phyloP scores from a whole-genome alignment of 2,888 invertebrate genomes.

The Anthophora plumipes region DNA sequence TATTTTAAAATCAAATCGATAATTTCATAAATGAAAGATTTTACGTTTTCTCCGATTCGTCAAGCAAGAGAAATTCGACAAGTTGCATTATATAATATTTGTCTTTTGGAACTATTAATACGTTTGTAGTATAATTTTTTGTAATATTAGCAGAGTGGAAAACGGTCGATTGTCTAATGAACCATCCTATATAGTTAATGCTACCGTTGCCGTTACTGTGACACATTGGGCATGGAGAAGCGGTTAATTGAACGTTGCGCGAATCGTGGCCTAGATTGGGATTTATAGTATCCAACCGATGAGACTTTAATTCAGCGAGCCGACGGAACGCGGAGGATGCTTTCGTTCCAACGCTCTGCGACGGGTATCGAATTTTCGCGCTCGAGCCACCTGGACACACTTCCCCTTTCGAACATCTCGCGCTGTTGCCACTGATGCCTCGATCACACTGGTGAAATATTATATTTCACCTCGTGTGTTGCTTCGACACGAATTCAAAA shows the following conservation, averaged over 20 bases:
- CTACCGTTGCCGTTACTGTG: too few relatives aligned
- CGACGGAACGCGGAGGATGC: background rate
- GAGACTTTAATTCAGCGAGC: background rate
- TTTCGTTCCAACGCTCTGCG: background rate
- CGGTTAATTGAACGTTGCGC: background rate
- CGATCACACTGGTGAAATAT: background rate
- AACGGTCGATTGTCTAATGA: too few relatives aligned
- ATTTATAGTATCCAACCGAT: background rate
- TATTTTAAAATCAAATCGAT: too few relatives aligned
- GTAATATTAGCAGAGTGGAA: too few relatives aligned
- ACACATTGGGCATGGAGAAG: background rate
- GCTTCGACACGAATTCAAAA: background rate
- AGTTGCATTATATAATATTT: too few relatives aligned
- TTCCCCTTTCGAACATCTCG: too few relatives aligned
- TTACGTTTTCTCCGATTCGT: background rate
- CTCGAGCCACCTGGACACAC: background rate
- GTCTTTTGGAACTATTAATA: too few relatives aligned
- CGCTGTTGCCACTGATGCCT: background rate
- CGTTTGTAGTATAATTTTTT: too few relatives aligned
- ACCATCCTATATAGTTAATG: too few relatives aligned
- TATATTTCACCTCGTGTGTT: background rate
- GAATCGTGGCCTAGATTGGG: slow-evolving; percentile 10
- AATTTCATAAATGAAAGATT: too few relatives aligned
- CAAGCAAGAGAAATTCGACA: background rate
- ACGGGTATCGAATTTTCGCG: background rate